Evolutionary conservation across 2,797 vertebrate species (phyloP).

Genomic region (Tachyglossus aculeatus): DNA sequence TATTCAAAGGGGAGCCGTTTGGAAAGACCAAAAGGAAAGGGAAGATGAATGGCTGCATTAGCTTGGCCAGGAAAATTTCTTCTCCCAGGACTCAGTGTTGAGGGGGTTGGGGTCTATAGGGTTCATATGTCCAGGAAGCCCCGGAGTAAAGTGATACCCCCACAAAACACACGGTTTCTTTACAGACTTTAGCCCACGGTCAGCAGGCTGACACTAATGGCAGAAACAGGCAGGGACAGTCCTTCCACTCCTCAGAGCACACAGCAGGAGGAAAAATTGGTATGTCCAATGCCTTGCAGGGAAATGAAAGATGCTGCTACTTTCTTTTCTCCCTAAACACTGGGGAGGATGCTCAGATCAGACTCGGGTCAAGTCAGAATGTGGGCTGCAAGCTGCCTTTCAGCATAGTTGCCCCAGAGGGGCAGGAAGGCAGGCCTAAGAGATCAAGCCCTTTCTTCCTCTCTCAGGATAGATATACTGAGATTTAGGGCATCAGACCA

Average conservation of each 20-base stretch:
- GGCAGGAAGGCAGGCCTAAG: too few relatives aligned
- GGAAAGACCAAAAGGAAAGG: constrained; percentile 62
- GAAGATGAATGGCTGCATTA: constrained; percentile 83
- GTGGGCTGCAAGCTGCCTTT: too few relatives aligned
- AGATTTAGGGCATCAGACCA: too few relatives aligned
- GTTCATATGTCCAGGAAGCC: constrained; percentile 88
- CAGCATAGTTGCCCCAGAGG: too few relatives aligned
- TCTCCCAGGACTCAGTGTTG: constrained; percentile 81
- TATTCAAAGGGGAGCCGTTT: constrained; percentile 54
- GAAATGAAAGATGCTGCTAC: background rate
- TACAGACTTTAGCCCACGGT: constrained; percentile 80
- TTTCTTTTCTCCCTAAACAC: background rate
- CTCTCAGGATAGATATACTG: too few relatives aligned
- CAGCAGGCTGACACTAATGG: constrained; percentile 75
- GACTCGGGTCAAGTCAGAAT: too few relatives aligned
- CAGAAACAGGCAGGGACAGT: constrained; percentile 74
- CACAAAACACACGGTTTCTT: constrained; percentile 78
- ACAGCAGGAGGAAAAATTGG: constrained; percentile 64
- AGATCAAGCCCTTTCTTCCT: too few relatives aligned
- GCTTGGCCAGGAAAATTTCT: constrained; percentile 71
- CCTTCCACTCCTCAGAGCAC: constrained; percentile 51
- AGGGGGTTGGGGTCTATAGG: constrained; percentile 82
- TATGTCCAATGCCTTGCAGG: constrained; percentile 7
- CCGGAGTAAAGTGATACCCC: constrained; percentile 84
- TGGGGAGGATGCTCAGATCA: too few relatives aligned